Conservation (phyloP, 1,140 invertebrate species). For the Philopotamus ludificatus region DNA sequence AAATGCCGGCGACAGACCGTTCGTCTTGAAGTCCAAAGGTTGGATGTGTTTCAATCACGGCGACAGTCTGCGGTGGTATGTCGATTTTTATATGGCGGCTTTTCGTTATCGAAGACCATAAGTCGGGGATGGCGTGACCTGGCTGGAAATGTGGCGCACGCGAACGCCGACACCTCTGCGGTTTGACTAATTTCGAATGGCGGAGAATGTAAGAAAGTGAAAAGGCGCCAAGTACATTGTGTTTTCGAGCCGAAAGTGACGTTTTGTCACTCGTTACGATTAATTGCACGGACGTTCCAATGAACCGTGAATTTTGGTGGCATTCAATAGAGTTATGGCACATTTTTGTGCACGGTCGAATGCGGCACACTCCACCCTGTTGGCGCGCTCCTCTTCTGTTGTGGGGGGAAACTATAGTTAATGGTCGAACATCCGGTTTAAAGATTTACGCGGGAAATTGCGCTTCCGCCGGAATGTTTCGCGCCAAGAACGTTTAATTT, state of each 20-base stretch:
- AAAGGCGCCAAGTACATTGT: no score
- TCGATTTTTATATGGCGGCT: neutral
- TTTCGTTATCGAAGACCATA: slow-evolving; percentile 5
- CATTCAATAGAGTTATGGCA: no score
- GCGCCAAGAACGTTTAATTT: slow-evolving; percentile 5
- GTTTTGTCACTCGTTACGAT: no score
- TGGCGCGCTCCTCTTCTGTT: neutral
- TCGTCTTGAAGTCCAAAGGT: no score
- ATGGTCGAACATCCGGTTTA: slow-evolving; percentile 18
- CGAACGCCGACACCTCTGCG: neutral
- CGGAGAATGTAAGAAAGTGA: neutral
- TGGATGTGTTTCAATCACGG: neutral
- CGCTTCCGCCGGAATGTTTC: slow-evolving; percentile 9
- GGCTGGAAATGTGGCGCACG: neutral
- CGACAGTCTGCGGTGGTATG: neutral
- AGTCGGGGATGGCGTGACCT: neutral
- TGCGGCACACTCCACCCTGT: neutral
- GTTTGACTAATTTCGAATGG: neutral
- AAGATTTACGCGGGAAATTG: slow-evolving; percentile 24
- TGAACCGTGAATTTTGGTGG: no score
- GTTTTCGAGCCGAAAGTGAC: no score
- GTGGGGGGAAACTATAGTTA: slow-evolving; percentile 10
- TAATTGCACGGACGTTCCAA: no score
- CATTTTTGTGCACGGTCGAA: no score
- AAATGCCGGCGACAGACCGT: no score